Base-by-base conservation (phyloP, 2,888 invertebrate species). In the Strigamia maritima region DNA sequence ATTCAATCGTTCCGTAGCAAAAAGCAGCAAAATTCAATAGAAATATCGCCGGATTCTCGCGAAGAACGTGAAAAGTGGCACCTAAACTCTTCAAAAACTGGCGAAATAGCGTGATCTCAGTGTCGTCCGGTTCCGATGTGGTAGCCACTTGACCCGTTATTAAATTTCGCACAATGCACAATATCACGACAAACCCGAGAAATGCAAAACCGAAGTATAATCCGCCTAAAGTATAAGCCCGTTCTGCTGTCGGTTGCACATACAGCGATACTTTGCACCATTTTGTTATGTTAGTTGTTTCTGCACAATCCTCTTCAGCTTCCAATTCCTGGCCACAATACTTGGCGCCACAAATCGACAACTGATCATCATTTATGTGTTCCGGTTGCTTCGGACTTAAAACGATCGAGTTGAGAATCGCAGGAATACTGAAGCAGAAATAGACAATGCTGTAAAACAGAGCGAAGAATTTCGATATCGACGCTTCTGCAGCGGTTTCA, bases 371-470 rank as follows among this genome's bases (percentile, higher is more conserved):
- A 35, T 31, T 78, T 16, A 78, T 65, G 10, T 31, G 65, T 14
- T 16, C 78, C 28, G 31, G 24, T 31, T 8, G 1, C 7, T 40
- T 38, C 19, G 78, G 78, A 65, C 60, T 78, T n/a, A 78, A 31
- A 19, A 78, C 65, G 3, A 65, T n/a, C 10, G 78, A 60, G n/a
- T 28, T 19, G 10, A 78, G 24, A n/a, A 78, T 28, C 10, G 28
- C 60, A 14, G 28, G 19, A 8, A 65, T 44, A 19, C 49, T 70
- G 38, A 35, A 65, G 19, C 31, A 26, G 0, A 65, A 28, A 31
- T 78, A 60, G 19, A 78, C n/a, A 24, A 78, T 12, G 22, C 78
- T 60, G n/a, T 60, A 78, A 22, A 78, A 78, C 3, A 78, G 2
- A 2, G 78, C 78, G 12, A 78, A 78, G 14, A 78, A 78, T 22